Evolutionary conservation across 2,888 invertebrate genomes (phyloP).

Genomic region (Scaptomyza reducta): DNA sequence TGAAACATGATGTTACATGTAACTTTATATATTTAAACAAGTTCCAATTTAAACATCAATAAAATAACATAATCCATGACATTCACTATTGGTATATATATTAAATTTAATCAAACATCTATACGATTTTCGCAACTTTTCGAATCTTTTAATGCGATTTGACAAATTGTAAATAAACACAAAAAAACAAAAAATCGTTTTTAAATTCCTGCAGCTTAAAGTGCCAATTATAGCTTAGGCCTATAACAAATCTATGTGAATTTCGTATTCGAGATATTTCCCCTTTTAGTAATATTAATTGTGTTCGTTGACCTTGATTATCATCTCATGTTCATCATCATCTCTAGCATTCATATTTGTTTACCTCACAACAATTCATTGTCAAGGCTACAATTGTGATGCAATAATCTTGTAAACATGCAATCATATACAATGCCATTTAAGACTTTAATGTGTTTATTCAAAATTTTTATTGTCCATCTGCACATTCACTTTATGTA

Average conservation of each 20-base stretch:
- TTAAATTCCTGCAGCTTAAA: not conserved
- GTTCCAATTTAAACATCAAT: too few species aligned
- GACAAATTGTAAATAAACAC: not conserved
- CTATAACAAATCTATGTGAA: not conserved
- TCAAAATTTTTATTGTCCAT: slow-evolving; percentile 49
- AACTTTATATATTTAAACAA: too few species aligned
- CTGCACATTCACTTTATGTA: slow-evolving; percentile 20
- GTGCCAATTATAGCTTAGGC: not conserved
- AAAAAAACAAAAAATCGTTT: not conserved
- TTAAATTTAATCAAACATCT: not conserved
- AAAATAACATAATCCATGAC: not conserved
- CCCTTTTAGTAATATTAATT: not conserved
- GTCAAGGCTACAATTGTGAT: slow-evolving; percentile 12
- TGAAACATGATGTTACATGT: not conserved
- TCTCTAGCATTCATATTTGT: not conserved
- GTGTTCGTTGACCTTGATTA: not conserved
- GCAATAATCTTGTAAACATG: slow-evolving; percentile 1
- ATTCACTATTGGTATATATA: not conserved
- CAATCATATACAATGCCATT: slow-evolving; percentile 27
- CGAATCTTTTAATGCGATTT: not conserved
- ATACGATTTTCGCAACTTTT: not conserved
- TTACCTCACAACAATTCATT: slow-evolving; percentile 16
- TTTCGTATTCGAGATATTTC: not conserved
- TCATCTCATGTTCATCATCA: not conserved
- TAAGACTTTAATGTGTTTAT: slow-evolving; percentile 42